Evolutionary conservation across 2,797 vertebrate species (phyloP), one percentile per base, ranked within the genome.

Genomic region (Crotalus adamanteus): DNA sequence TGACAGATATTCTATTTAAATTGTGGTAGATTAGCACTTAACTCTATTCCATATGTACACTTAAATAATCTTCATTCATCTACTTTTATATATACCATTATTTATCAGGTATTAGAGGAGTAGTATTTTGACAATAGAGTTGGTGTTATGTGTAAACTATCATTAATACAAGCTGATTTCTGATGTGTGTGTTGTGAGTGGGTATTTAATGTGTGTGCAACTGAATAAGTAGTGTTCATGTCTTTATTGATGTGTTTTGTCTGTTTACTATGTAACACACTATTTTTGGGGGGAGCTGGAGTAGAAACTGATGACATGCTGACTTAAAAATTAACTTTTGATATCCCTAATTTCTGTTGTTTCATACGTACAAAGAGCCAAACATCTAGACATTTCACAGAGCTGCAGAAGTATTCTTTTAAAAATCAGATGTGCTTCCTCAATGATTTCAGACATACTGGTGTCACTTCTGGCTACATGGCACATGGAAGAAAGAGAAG

Each of bases 71-170:
- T 96, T 96, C 92, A 94, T 65, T 91, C 97, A 97, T 96, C 95
- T 96, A 91, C 53, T 97, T 97, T 97, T 96, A 95, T 97, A 97
- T 97, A 97, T 96, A 90, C 93, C 96, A 97, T 98, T 95, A 97
- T 97, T 98, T 98, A 97, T 96, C 90, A 95, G 91, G 96, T 95
- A 97, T 97, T 97, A 97, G 97, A 97, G 96, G 92, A 97, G 57
- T 92, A 96, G 85, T 98, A 95, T 97, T 98, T 98, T 98, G 97
- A 97, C 97, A 97, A 97, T 87, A 94, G 28, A 95, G 94, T 94
- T 97, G 96, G 96, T 97, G 96, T 53, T 97, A 97, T 96, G 86
- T 95, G 95, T 95, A 97, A 95, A 94, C 97, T 93, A 92, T 96
- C 95, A 96, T 97, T 97, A 97, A 97, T 97, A 90, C 94, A 96